A percentile compares a stretch with the other conserved stretches of the same genome.
phyloP scores from a whole-genome alignment of 2,888 invertebrate species.

The Trichacis sp. region DNA sequence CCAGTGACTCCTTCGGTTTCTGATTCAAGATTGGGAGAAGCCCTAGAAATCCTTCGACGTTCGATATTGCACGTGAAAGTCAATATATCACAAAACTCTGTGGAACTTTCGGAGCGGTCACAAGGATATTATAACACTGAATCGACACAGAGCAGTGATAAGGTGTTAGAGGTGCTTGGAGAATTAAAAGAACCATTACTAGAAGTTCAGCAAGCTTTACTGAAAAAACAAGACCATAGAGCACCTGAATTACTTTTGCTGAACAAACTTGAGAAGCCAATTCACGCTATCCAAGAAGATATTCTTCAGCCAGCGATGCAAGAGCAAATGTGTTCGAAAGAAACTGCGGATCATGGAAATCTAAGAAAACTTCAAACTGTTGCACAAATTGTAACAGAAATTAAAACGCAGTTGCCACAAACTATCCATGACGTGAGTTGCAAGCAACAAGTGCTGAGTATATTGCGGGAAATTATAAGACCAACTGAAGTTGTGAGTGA shows the following conservation, averaged over 20 bases:
- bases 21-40: constrained; percentile 47
- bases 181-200: constrained; percentile 42
- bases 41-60: constrained; percentile 50
- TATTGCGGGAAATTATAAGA: constrained; percentile 50
- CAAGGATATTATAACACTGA: constrained; percentile 29
- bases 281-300: constrained; percentile 47
- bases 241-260: constrained; percentile 51
- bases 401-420: constrained; percentile 44
- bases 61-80: constrained; percentile 39
- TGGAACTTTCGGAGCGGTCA: constrained; percentile 17
- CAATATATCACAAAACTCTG: constrained; percentile 21
- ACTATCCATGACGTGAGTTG: constrained; percentile 42
- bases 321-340: constrained; percentile 25
- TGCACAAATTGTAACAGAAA: constrained; percentile 39
- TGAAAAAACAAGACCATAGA: constrained; percentile 45
- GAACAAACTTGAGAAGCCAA: constrained; percentile 48
- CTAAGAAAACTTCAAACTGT: constrained; percentile 32
- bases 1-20: constrained; percentile 41
- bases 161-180: constrained; percentile 33
- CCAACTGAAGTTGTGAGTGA: constrained; percentile 50
- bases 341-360: constrained; percentile 13
- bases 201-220: constrained; percentile 43
- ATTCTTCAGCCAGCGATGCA: constrained; percentile 43
- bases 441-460: constrained; percentile 48
- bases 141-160: constrained; percentile 26